phyloP scores from a whole-genome alignment of 2,113 vertebrate species.

The Gymnogyps californianus region DNA sequence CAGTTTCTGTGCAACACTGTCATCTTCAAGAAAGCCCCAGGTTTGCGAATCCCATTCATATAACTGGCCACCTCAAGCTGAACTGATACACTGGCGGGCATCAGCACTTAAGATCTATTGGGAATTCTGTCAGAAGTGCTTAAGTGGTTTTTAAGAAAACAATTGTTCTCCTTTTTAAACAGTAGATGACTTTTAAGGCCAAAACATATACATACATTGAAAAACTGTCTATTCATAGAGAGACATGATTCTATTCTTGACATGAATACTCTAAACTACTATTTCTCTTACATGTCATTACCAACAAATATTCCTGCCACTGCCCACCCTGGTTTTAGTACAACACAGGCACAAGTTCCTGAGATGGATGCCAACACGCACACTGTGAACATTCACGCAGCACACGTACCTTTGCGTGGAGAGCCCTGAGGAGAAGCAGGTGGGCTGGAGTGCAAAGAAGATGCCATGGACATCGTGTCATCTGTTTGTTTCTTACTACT shows the following conservation, averaged over 20 bases:
- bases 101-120: not conserved
- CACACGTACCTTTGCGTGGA: constrained; percentile 84
- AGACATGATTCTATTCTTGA: not conserved
- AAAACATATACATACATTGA: not conserved
- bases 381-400: fast-evolving
- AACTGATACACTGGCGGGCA: fast-evolving
- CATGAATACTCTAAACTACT: not conserved
- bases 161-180: not conserved
- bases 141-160: not conserved
- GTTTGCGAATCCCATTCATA: fast-evolving
- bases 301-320: not conserved
- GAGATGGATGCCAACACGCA: fast-evolving
- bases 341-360: not conserved
- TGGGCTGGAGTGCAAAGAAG: constrained; percentile 89
- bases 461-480: constrained; percentile 82
- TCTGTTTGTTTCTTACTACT: constrained; percentile 82
- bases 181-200: not conserved
- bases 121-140: not conserved
- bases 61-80: not conserved
- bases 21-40: not conserved
- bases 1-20: not conserved
- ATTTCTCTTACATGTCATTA: not conserved
- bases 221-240: not conserved
- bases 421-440: constrained; percentile 89
- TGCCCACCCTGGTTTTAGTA: not conserved